phyloP scores from a whole-genome alignment of 2,797 vertebrate genomes.

The Sebastes jordani region DNA sequence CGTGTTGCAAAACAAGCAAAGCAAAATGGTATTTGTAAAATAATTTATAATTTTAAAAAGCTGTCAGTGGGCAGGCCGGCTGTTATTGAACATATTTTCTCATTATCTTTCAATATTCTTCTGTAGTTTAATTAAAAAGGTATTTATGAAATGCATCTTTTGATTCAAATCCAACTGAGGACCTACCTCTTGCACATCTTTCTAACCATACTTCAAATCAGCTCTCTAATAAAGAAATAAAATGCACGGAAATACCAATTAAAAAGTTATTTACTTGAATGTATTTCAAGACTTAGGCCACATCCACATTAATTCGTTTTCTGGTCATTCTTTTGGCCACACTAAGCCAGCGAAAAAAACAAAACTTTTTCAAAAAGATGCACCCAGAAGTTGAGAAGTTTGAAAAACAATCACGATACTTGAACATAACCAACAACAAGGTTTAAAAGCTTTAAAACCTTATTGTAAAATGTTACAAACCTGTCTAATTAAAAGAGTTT shows the following conservation, averaged over 20 bases:
- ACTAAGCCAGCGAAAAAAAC: not conserved
- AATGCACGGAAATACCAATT: not conserved
- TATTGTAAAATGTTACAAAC: not conserved
- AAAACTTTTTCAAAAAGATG: not conserved
- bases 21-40: slow-evolving; percentile 37
- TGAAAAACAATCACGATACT: not conserved
- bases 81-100: not conserved
- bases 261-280: not conserved
- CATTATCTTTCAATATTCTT: not conserved
- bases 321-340: not conserved
- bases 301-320: not conserved
- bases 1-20: slow-evolving; percentile 59
- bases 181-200: not conserved
- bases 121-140: not conserved
- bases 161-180: not conserved
- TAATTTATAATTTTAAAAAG: slow-evolving; percentile 28
- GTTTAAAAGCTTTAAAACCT: not conserved
- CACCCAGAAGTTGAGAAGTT: not conserved
- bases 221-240: not conserved
- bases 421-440: not conserved
- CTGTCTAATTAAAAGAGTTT: not conserved
- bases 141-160: not conserved
- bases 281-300: not conserved
- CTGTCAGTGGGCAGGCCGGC: not conserved
- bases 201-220: not conserved